phyloP scores from a whole-genome alignment of 2,113 vertebrate species.

The Proteles cristata region DNA sequence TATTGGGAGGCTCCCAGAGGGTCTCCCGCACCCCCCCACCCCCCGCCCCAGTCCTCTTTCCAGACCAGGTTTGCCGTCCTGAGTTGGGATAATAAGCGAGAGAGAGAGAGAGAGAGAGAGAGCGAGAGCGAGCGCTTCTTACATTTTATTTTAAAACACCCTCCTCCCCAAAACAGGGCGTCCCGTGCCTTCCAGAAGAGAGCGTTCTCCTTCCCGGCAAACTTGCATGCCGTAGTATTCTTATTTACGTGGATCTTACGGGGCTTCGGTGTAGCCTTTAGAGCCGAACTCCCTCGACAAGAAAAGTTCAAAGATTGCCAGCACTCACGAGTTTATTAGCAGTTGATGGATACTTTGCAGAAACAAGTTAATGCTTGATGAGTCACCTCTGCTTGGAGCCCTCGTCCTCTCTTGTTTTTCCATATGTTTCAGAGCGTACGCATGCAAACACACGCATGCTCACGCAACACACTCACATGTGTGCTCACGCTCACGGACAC shows the following conservation, averaged over 20 bases:
- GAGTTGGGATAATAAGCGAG: neutral
- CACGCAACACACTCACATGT: neutral
- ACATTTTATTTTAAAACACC: conserved; percentile 6
- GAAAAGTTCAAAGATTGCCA: conserved; percentile 30
- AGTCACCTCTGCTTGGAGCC: conserved; percentile 68
- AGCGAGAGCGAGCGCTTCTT: neutral
- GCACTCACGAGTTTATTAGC: conserved; percentile 57
- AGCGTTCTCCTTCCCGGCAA: neutral
- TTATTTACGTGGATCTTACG: neutral
- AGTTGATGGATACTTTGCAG: conserved; percentile 76
- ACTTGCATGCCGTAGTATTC: conserved; percentile 43
- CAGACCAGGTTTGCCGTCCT: neutral
- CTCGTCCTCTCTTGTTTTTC: conserved; percentile 61
- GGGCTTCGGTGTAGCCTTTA: neutral
- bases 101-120: neutral
- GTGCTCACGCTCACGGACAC: accelerated
- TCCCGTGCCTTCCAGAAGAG: neutral
- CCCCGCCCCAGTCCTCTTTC: neutral
- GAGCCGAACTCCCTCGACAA: neutral
- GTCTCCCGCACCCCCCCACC: accelerated
- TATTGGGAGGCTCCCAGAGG: conserved; percentile 38
- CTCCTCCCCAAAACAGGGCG: neutral
- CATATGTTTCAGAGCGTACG: neutral
- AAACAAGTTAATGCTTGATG: conserved; percentile 70
- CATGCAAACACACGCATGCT: neutral